Evolutionary conservation across 2,888 invertebrate genomes (phyloP).

Genomic region (Cheilosia variabilis): DNA sequence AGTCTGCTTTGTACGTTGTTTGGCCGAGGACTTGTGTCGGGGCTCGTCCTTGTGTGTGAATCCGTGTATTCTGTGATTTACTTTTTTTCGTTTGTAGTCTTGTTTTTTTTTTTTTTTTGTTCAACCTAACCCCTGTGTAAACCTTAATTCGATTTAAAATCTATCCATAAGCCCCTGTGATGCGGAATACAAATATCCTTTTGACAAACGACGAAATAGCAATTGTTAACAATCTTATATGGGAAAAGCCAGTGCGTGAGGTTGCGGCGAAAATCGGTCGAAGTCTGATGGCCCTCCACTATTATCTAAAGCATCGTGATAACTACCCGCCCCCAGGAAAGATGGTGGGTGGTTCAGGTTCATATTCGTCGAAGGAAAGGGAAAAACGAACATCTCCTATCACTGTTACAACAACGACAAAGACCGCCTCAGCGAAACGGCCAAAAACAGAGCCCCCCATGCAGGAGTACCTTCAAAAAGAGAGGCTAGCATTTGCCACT

Average conservation of each 20-base stretch:
- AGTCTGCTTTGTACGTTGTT: slow-evolving; percentile 66
- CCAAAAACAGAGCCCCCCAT: slow-evolving; percentile 81
- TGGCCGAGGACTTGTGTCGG: slow-evolving; percentile 51
- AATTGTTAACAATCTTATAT: slow-evolving; percentile 71
- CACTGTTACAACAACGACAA: slow-evolving; percentile 29
- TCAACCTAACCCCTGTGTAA: slow-evolving; percentile 30
- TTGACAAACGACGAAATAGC: slow-evolving; percentile 66
- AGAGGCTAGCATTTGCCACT: slow-evolving; percentile 81
- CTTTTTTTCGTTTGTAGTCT: slow-evolving; percentile 28
- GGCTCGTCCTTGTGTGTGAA: slow-evolving; percentile 55
- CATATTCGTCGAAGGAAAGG: slow-evolving; percentile 51
- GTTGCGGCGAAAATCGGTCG: slow-evolving; percentile 75
- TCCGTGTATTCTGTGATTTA: slow-evolving; percentile 73
- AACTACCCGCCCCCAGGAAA: slow-evolving; percentile 77
- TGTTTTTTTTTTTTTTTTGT: slow-evolving; percentile 39
- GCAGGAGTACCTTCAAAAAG: slow-evolving; percentile 81
- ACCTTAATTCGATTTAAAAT: slow-evolving; percentile 25
- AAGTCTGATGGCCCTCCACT: slow-evolving; percentile 81
- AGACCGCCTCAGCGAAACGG: slow-evolving; percentile 78
- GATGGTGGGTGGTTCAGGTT: slow-evolving; percentile 16
- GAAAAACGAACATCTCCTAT: slow-evolving; percentile 44
- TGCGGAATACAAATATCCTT: slow-evolving; percentile 64
- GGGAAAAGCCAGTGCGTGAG: slow-evolving; percentile 69
- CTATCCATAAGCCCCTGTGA: slow-evolving; percentile 37
- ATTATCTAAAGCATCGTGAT: slow-evolving; percentile 81